phyloP scores from a whole-genome alignment of 2,888 invertebrate genomes.

The Ophonus ardosiacus region DNA sequence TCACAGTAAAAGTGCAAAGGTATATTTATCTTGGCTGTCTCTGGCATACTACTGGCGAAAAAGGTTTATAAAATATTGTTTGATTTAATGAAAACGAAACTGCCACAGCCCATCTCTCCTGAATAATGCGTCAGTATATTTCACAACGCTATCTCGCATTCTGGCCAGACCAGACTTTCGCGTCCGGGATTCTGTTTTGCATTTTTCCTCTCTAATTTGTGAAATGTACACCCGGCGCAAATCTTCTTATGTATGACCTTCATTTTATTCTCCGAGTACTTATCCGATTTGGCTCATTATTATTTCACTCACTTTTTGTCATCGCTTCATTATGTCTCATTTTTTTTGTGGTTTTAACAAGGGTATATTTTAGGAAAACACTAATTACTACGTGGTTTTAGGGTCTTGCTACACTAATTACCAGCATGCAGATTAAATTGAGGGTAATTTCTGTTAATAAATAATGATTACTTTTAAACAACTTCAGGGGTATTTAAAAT shows the following conservation, averaged over 20 bases:
- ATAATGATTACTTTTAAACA: background rate
- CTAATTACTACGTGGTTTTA: conserved; percentile 25
- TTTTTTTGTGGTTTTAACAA: background rate
- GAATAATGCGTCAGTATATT: conserved; percentile 68
- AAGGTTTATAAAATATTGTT: conserved; percentile 73
- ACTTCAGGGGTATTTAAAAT: background rate
- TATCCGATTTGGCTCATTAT: conserved; percentile 28
- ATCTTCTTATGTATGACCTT: conserved; percentile 51
- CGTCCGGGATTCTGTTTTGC: conserved; percentile 45
- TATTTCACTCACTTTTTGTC: conserved; percentile 28
- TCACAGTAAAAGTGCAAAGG: conserved; percentile 61
- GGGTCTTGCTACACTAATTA: conserved; percentile 4
- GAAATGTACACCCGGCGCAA: conserved; percentile 45
- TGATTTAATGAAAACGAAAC: conserved; percentile 73
- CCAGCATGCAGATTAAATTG: conserved; percentile 6
- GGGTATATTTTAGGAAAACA: conserved; percentile 1
- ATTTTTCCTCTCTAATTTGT: conserved; percentile 50
- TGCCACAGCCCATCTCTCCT: conserved; percentile 69
- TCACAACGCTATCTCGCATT: conserved; percentile 63
- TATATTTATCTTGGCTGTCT: conserved; percentile 72
- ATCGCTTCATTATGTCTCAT: conserved; percentile 5
- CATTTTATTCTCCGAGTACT: conserved; percentile 11
- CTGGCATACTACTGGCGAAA: conserved; percentile 70
- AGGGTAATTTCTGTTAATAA: background rate
- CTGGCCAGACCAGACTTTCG: conserved; percentile 27